Percentiles rank a stretch among this genome's conserved stretches.
Evolutionary conservation across 2,113 vertebrate species (phyloP).

Genomic region (Syrmaticus mikado): DNA sequence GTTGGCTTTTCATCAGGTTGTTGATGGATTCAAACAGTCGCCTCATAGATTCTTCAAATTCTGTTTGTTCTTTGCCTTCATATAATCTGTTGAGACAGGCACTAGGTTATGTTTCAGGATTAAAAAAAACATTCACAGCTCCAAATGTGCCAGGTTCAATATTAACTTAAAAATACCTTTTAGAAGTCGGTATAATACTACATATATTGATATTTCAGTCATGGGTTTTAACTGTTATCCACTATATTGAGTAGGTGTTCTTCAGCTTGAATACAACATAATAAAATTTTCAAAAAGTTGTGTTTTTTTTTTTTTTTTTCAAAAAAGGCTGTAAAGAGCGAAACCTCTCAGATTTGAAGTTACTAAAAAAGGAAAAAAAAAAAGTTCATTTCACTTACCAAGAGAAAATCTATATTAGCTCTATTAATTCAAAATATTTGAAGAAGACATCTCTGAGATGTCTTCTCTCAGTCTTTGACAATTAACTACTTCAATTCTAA

Average conservation of each 20-base stretch:
- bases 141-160: background rate
- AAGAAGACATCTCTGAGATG: background rate
- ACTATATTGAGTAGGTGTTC: background rate
- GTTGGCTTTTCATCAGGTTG: conserved; percentile 92
- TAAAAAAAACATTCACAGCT: background rate
- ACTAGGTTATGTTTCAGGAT: conserved; percentile 22
- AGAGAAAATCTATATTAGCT: background rate
- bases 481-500: background rate
- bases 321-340: conserved; percentile 8
- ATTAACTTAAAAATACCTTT: background rate
- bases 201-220: background rate
- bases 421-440: background rate
- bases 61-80: conserved; percentile 93
- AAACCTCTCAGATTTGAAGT: background rate
- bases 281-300: background rate
- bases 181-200: background rate
- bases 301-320: background rate
- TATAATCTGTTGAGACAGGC: conserved; percentile 84
- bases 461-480: background rate
- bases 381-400: background rate
- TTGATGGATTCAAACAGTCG: conserved; percentile 97
- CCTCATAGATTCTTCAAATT: conserved; percentile 95
- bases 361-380: background rate
- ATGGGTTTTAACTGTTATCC: background rate
- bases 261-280: background rate